phyloP scores from a whole-genome alignment of 2,797 vertebrate genomes.

The Acridotheres tristis region DNA sequence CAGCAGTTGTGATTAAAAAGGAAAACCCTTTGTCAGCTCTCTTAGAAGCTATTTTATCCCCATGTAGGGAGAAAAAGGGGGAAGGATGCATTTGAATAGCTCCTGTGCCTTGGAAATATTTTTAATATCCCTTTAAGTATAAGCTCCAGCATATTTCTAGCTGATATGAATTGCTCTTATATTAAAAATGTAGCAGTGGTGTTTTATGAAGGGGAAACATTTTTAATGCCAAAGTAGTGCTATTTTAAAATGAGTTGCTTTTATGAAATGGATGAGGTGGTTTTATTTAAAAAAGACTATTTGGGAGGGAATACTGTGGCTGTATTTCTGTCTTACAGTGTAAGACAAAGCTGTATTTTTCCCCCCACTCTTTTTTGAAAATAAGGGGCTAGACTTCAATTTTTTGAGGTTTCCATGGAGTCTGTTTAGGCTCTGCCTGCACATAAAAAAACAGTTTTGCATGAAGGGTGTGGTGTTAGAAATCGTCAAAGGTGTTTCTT shows the following conservation, averaged over 20 bases:
- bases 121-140: constrained; percentile 28
- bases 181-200: constrained; percentile 25
- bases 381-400: not conserved
- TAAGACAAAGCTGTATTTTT: not conserved
- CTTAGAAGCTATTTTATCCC: not conserved
- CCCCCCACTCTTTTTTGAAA: not conserved
- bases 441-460: not conserved
- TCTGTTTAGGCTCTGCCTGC: not conserved
- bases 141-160: not conserved
- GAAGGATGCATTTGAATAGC: not conserved
- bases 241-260: constrained; percentile 40
- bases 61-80: not conserved
- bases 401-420: not conserved
- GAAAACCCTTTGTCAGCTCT: not conserved
- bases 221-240: constrained; percentile 38
- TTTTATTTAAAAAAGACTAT: constrained; percentile 37
- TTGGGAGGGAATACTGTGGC: not conserved
- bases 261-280: constrained; percentile 6
- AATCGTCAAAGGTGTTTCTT: not conserved
- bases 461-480: not conserved
- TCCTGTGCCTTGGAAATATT: not conserved
- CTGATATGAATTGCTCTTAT: not conserved
- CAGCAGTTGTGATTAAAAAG: not conserved
- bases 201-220: constrained; percentile 45
- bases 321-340: not conserved